Base-by-base conservation (phyloP, 2,888 invertebrate species). In the Ashinkailepas kermadecensis region DNA sequence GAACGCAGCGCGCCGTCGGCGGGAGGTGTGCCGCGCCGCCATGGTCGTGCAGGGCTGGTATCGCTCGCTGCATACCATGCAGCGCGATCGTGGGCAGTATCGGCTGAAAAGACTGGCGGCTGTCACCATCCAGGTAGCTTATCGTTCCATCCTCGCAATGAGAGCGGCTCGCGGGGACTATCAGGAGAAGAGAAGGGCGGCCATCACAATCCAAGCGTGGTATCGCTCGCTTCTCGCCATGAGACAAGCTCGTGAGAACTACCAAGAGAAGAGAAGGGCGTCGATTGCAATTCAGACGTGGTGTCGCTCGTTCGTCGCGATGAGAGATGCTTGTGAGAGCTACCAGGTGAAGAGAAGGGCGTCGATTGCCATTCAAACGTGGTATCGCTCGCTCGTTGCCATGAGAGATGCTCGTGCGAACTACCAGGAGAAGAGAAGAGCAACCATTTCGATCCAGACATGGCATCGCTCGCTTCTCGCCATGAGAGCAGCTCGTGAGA, bases 41-140 rank as follows among this genome's bases (percentile, higher is more conserved):
- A 12, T 25, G 67, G 12, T 11, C n/a, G n/a, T 67, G 10, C 67
- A 67, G 67, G 25, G 67, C 9, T 67, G 67, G 67, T 25, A 12
- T 25, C 67, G 67, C 12, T 67, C 67, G 13, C 25, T 67, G 11
- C 10, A 25, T 18, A 13, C 59, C 15, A 65, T 82, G n/a, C 57
- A 80, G n/a, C 25, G 15, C 15, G 67, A 79, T 56, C 81, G 81
- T 15, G 81, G 59, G 54, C 54, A 82, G 54, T 85, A 83, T 79
- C 21, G 82, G 62, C 64, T 70, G 25, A 81, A 82, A 80, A 84
- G 83, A 70, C 18, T 81, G 54, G 85, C 86, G 25, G 84, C 85
- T n/a, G 82, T 82, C 62, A 84, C 82, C 54, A 15, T 82, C 21
- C 82, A 81, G 79, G 82, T 81, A 18, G 83, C 81, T 84, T 83